Conservation (phyloP, 2,797 vertebrate genomes). For the Gymnothorax reevesii region DNA sequence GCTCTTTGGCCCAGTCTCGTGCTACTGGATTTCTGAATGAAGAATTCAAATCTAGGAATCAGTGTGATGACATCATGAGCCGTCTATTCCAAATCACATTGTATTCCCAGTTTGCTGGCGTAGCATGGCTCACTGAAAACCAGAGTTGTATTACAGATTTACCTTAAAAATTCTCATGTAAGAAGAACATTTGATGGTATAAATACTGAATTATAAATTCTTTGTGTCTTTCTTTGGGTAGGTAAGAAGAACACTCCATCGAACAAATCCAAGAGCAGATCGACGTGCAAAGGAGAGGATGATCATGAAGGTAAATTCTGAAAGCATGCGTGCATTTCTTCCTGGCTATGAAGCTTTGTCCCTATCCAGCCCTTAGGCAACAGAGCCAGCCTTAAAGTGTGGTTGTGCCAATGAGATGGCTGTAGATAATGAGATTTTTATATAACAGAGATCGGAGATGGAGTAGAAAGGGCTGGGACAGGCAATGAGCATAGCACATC, state of each 20-base stretch:
- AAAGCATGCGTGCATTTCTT: not conserved
- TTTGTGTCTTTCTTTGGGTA: constrained; percentile 29
- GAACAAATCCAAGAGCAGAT: constrained; percentile 38
- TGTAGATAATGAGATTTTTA: constrained; percentile 81
- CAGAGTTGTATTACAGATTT: not conserved
- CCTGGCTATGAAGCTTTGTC: not conserved
- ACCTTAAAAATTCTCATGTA: not conserved
- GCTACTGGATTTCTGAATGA: not conserved
- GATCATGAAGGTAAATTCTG: constrained; percentile 32
- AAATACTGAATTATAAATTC: not conserved
- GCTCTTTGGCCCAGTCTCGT: not conserved
- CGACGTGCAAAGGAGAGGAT: constrained; percentile 16
- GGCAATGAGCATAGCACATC: constrained; percentile 77
- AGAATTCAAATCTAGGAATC: not conserved
- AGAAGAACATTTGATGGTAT: not conserved
- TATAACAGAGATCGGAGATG: constrained; percentile 59
- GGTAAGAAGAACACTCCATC: constrained; percentile 35
- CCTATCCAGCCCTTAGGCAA: not conserved
- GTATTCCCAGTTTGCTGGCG: not conserved
- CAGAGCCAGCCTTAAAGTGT: constrained; percentile 30
- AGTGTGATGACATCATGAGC: not conserved
- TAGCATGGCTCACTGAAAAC: not conserved
- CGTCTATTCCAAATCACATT: not conserved
- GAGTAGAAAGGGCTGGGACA: constrained; percentile 57
- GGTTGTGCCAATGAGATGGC: constrained; percentile 76